Base-by-base conservation (phyloP, 2,888 invertebrate species). In the Opisthograptis luteolata region DNA sequence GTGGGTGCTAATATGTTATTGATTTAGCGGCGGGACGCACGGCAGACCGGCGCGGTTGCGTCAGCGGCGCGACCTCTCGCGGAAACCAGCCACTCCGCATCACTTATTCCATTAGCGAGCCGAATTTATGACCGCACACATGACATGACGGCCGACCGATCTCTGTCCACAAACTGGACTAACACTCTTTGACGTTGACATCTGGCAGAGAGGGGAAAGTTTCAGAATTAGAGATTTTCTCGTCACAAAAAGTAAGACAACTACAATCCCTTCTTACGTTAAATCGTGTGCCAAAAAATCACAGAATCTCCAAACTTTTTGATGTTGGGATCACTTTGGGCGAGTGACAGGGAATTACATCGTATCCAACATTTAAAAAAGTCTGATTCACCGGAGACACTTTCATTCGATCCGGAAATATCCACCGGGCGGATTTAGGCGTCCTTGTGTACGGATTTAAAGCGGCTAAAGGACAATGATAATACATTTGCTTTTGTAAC, bases 371-470 rank as follows among this genome's bases (percentile, higher is more conserved):
- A 70, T 78, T 75, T 61, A 68, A 79, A 86, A 84, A 83, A 74
- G 65, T 79, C 79, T 87, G 88, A 89, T 81, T 90, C 88, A 88
- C 70, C 78, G 63, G 73, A 81, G 81, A 81, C 79, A 79, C 68
- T 85, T 86, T 81, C 78, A 82, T 86, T 75, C 68, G 79, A 80
- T 83, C 73, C 87, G 88, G 86, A 89, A 87, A 87, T 89, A 89
- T 80, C 80, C 71, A 57, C 69, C 60, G 73, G 59, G 74, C 82
- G 70, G 75, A 85, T 81, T 85, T 86, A 85, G 83, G 76, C 80
- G 88, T 88, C 89, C 88, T 90, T 90, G 87, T 75, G 77, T 77
- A 71, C 76, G 72, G 74, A 75, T 78, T 80, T 79, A 76, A 80
- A 80, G 74, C 77, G 78, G 61, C 67, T 72, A 79, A 81, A 85